Evolutionary conservation across 2,888 invertebrate species (phyloP).

Genomic region (Diogma glabrata): DNA sequence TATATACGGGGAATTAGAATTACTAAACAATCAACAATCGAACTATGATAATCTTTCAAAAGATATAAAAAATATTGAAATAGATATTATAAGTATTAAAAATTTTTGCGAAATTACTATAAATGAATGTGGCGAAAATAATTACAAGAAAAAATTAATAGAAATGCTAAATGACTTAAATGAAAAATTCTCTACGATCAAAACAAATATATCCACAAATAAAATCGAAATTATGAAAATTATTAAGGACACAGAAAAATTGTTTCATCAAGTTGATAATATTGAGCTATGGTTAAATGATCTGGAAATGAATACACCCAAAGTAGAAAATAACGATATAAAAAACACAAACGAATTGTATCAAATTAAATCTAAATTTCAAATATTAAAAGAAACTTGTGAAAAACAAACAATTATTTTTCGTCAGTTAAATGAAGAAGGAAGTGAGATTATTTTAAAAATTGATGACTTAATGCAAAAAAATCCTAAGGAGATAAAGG

Average conservation of each 20-base stretch:
- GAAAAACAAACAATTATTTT: conserved; percentile 56
- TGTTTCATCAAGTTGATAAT: conserved; percentile 27
- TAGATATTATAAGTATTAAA: conserved; percentile 35
- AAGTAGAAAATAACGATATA: conserved; percentile 43
- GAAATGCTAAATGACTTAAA: conserved; percentile 29
- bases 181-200: conserved; percentile 28
- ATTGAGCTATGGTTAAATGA: conserved; percentile 50
- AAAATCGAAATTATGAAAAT: conserved; percentile 27
- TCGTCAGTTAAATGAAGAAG: conserved; percentile 54
- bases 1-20: conserved; percentile 23
- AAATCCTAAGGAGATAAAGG: conserved; percentile 30
- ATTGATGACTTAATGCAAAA: conserved; percentile 38
- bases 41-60: conserved; percentile 24
- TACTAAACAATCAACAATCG: conserved; percentile 15
- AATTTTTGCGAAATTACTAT: conserved; percentile 35
- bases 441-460: conserved; percentile 51
- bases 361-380: conserved; percentile 57
- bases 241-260: conserved; percentile 27
- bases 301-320: conserved; percentile 50
- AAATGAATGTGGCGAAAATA: conserved; percentile 28
- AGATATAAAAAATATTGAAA: conserved; percentile 34
- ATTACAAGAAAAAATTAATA: conserved; percentile 26
- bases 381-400: conserved; percentile 58
- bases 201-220: conserved; percentile 27
- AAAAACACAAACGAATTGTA: conserved; percentile 57